A percentile compares a stretch with the other conserved stretches of the same genome.
Evolutionary conservation across 2,797 vertebrate genomes (phyloP).

Genomic region (Gouania willdenowi): DNA sequence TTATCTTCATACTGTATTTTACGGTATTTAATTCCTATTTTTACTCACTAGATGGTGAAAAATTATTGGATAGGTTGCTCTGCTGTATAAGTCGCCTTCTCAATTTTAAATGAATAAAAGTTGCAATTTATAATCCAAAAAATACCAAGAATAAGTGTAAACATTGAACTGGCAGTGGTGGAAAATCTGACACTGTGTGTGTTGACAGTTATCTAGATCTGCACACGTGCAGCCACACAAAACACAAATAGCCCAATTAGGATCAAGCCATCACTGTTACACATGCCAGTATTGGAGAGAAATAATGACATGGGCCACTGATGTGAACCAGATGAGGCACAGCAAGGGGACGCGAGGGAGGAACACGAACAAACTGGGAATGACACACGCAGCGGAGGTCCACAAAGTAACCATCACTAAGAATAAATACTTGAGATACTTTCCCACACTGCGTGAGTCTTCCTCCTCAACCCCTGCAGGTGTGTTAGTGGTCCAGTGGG

Average conservation of each 20-base stretch:
- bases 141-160: too few species aligned
- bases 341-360: constrained; percentile 27
- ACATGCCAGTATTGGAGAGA: constrained; percentile 43
- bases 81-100: too few species aligned
- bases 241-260: constrained; percentile 37
- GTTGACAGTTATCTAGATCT: constrained; percentile 2
- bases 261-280: constrained; percentile 42
- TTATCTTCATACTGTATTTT: too few species aligned
- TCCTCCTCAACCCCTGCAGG: constrained; percentile 1
- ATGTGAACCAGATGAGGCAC: constrained; percentile 71
- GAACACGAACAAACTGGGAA: too few species aligned
- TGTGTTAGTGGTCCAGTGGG: constrained; percentile 5
- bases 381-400: background rate
- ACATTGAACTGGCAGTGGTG: too few species aligned
- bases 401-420: constrained; percentile 1
- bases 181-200: too few species aligned
- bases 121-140: too few species aligned
- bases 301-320: constrained; percentile 56
- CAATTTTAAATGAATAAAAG: too few species aligned
- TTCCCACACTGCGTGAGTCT: background rate
- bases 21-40: too few species aligned
- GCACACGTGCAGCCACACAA: constrained; percentile 2
- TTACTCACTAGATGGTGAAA: too few species aligned
- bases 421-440: background rate
- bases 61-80: too few species aligned